Conservation (phyloP, 2,888 invertebrate species). For the Diadegma fenestrale region DNA sequence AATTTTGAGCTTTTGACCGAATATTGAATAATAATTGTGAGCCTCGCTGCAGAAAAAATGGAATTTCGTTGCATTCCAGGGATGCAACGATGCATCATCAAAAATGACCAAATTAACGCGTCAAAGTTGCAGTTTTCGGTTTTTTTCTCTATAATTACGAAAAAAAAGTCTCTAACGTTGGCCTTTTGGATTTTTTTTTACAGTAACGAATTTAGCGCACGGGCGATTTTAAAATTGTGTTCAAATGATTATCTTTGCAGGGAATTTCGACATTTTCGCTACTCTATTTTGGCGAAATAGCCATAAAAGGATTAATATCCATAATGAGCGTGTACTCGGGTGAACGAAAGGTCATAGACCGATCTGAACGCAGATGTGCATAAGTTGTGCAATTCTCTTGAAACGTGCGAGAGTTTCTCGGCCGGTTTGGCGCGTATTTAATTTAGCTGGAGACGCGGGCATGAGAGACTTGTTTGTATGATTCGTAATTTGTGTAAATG, state of each 20-base stretch:
- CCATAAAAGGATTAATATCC: neutral
- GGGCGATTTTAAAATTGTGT: neutral
- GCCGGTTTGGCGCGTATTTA: neutral
- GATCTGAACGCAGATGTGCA: neutral
- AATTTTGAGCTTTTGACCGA: too few relatives aligned
- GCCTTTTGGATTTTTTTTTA: neutral
- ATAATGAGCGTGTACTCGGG: neutral
- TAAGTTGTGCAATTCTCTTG: neutral
- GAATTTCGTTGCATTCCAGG: too few relatives aligned
- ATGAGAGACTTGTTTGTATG: neutral
- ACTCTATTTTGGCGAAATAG: neutral
- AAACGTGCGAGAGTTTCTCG: neutral
- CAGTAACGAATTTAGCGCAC: too few relatives aligned
- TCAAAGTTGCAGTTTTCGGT: neutral
- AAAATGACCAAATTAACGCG: neutral
- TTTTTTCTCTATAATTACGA: too few relatives aligned
- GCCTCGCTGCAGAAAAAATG: too few relatives aligned
- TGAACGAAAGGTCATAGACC: slow-evolving; percentile 41
- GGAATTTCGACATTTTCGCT: too few relatives aligned
- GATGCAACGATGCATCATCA: too few relatives aligned
- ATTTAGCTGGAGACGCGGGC: neutral
- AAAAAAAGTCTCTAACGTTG: too few relatives aligned
- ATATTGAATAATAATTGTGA: too few relatives aligned
- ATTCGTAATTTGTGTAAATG: neutral
- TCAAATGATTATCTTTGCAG: neutral